Evolutionary conservation across 2,888 invertebrate species (phyloP), one percentile per base, ranked within the genome.

Genomic region (Cheilosia impressa): DNA sequence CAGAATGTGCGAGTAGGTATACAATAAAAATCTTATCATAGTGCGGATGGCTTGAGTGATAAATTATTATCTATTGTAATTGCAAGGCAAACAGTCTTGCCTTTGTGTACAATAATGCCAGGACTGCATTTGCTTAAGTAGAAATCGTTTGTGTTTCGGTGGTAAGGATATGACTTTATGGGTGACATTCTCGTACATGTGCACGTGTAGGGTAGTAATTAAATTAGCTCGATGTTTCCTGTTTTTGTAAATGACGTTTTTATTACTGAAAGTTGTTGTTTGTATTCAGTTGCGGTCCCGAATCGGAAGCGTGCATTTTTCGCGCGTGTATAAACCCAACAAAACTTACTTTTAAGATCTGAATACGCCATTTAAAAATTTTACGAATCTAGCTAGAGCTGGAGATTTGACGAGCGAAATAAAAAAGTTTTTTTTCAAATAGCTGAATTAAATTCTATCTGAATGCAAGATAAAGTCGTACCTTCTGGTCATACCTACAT

Each of bases 11-110:
- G 53, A 72, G 31, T 22, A 17, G 41, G 52, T 81, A 47, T 55
- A 31, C 53, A 43, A 31, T 66, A 45, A 60, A 77, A 72, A 82
- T 82, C 71, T 55, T 60, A 72, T 50, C 62, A 43, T 34, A 55
- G 78, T 66, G 82, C 41, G 78, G 55, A 71, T 50, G 58, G 60
- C 10, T 31, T 5, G 47, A 71, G 53, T 71, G 71, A 82, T 82
- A 77, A 77, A 82, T 77, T 82, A 77, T 71, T 22, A 34, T 24
- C 27, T 6, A 17, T 31, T 52, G 77, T 77, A 81, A 76, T 81
- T 77, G 76, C 58, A 76, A 57, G 17, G 58, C 60, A 82, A 71
- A 77, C 77, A 82, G 71, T 47, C 38, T 10, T 60, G 53, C 63
- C 50, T 22, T 47, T 66, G 53, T 55, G 24, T 22, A 52, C 47